Conservation (phyloP, 2,797 vertebrate species). For the Trachurus trachurus region DNA sequence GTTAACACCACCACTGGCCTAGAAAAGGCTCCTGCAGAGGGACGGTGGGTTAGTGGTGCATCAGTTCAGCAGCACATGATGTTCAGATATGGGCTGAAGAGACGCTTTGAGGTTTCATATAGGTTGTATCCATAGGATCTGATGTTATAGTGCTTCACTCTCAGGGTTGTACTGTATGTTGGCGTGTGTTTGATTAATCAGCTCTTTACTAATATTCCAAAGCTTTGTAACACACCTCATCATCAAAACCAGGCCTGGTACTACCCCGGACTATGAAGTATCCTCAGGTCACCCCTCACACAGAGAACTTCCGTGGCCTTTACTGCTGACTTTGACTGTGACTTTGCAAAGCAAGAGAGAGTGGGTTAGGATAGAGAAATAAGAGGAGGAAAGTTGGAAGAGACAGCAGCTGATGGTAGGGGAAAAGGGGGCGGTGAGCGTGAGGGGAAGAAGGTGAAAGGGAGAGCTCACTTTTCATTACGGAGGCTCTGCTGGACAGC, state of each 20-base stretch:
- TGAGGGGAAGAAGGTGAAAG: conserved; percentile 19
- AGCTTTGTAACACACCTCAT: background rate
- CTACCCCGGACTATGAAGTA: background rate
- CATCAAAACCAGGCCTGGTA: background rate
- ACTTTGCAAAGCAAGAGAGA: conserved; percentile 53
- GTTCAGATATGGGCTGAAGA: background rate
- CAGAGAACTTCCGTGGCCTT: background rate
- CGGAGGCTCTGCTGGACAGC: conserved; percentile 48
- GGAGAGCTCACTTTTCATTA: conserved; percentile 66
- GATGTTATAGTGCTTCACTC: background rate
- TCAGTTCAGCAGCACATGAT: background rate
- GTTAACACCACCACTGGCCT: conserved; percentile 5
- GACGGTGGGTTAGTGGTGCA: background rate
- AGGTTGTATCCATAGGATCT: background rate
- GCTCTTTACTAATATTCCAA: no score
- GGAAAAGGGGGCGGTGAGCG: background rate
- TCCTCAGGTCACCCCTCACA: conserved; percentile 5
- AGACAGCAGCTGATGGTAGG: conserved; percentile 56
- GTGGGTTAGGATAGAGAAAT: conserved; percentile 24
- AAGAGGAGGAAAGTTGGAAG: conserved; percentile 47
- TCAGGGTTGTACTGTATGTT: background rate
- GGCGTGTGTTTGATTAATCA: background rate
- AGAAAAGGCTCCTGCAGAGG: background rate
- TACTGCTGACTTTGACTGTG: conserved; percentile 61
- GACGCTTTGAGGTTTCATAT: background rate